Evolutionary conservation across 2,113 vertebrate species (phyloP), one percentile per base, ranked within the genome.

Genomic region (Pyrgilauda ruficollis): DNA sequence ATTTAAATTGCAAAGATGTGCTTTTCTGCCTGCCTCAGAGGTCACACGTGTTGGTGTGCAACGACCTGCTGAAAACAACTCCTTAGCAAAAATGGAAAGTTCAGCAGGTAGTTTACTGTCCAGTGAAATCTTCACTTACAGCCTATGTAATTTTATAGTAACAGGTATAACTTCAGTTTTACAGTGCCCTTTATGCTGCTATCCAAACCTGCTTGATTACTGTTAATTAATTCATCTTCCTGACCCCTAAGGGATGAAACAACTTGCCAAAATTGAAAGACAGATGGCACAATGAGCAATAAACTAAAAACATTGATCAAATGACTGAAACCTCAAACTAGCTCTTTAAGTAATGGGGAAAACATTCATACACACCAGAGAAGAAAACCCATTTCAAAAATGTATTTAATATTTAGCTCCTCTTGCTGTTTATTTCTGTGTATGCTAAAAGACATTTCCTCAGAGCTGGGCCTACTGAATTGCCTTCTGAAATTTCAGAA

Each of bases 1-100:
- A 97, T 97, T 93, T 97, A 74, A 97, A 93, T 97, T 97, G 87
- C 70, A 96, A 97, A 96, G 33, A 68, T 52, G 56, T 30, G 67
- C 41, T 97, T 93, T 94, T 89, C 82, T 94, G 86, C 87, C 88
- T 90, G 87, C 49, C 37, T 68, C 69, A 27, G 66, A 93, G 56
- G 84, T 95, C 70, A 82, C 68, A 85, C 41, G 33, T 21, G 19
- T 33, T 94, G 49, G 16, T 82, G 43, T 49, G 50, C 35, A 79
- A 78, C 5, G 5, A 89, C 58, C 69, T 68, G 33, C 49, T 47
- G 83, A 88, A 93, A 93, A 84, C 59, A 86, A 18, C 59, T 81
- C 83, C 68, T 88, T n/a, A 55, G 59, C 61, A 63, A 56, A 90
- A 86, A 89, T 26, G 39, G 44, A 58, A 89, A 84, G 76, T 92